Conservation (phyloP, 2,888 invertebrate genomes). For the Trissolcus japonicus region DNA sequence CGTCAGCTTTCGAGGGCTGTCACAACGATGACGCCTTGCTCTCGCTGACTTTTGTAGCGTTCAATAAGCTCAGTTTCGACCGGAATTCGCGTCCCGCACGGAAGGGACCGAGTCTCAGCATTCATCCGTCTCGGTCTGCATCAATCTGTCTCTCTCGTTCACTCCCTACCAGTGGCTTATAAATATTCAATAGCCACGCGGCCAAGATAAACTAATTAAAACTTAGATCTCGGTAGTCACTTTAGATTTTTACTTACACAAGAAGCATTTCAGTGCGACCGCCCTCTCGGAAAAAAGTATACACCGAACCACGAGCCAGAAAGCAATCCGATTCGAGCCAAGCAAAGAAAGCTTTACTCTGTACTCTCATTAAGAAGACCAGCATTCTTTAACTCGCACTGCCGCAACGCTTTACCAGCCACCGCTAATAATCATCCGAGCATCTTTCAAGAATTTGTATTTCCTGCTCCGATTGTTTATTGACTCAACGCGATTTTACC, state of each 20-base stretch:
- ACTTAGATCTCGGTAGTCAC: conserved; percentile 77
- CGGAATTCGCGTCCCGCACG: conserved; percentile 27
- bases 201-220: conserved; percentile 77
- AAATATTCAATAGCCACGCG: conserved; percentile 77
- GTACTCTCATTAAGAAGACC: conserved; percentile 76
- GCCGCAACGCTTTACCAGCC: conserved; percentile 29
- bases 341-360: conserved; percentile 76
- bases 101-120: conserved; percentile 20
- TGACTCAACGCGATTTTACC: neutral
- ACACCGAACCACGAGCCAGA: conserved; percentile 69
- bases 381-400: conserved; percentile 58
- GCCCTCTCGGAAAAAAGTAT: conserved; percentile 71
- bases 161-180: conserved; percentile 70
- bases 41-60: conserved; percentile 39
- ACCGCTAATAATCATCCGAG: conserved; percentile 44
- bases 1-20: conserved; percentile 50
- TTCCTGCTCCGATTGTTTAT: conserved; percentile 10
- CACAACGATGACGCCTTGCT: conserved; percentile 46
- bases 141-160: conserved; percentile 26
- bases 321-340: conserved; percentile 67
- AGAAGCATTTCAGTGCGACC: conserved; percentile 75
- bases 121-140: conserved; percentile 31
- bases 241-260: conserved; percentile 77
- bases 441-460: conserved; percentile 37
- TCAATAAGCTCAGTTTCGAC: conserved; percentile 55